Evolutionary conservation across 2,888 invertebrate genomes (phyloP), one percentile per base, ranked within the genome.

Genomic region (Baccha elongata): DNA sequence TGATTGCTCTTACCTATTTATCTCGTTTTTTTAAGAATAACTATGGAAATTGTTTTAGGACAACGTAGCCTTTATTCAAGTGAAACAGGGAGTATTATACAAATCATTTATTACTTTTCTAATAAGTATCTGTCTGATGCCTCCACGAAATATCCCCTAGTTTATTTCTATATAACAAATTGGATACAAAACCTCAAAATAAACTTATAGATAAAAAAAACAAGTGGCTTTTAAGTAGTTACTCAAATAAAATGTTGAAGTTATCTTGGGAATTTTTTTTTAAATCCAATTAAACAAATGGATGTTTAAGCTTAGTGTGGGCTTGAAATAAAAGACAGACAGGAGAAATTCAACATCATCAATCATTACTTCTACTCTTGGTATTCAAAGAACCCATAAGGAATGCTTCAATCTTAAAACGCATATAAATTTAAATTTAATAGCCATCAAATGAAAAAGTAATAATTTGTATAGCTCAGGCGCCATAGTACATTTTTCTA

Each of bases 391-490:
- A 52, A 35, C 58, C 17, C 1, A 6, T 55, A 55, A 46, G 44
- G 21, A 69, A 64, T 69, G 46, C 55, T 52, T 52, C 23, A 52
- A 60, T 73, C 44, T 67, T 6, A 17, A n/a, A 23, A 11, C 52
- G 50, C 46, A 72, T 73, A 67, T 67, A 79, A 79, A 79, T 72
- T 73, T 17, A 58, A 53, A 60, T 60, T 73, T 67, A 67, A 67
- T 67, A 52, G 52, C 52, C 60, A 67, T 73, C 37, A 65, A 60
- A 71, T 11, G 32, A 60, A 72, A 72, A 19, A 62, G 52, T 60
- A 52, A 79, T 72, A 72, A 62, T 53, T 65, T 60, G 58, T 60
- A 52, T 67, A 42, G 55, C 71, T 19, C 65, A 65, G 58, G 32
- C 72, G 64, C 72, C 65, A 0, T 1, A 42, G 17, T 19, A 11